phyloP scores from a whole-genome alignment of 1,140 invertebrate species.

The Scaptomyza hsui region DNA sequence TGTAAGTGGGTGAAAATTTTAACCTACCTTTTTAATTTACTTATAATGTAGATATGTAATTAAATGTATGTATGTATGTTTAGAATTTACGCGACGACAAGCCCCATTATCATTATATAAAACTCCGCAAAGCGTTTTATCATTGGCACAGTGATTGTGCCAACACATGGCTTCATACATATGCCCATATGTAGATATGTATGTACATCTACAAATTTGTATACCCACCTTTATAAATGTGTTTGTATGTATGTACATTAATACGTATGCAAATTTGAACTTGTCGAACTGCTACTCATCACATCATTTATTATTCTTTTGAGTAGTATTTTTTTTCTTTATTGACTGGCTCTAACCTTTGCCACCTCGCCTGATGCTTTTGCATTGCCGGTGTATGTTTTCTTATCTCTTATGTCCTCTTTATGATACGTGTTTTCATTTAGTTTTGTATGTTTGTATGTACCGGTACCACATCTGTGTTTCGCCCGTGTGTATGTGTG shows the following conservation, averaged over 20 bases:
- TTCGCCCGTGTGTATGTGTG: slow-evolving; percentile 11
- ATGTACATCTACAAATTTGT: not conserved
- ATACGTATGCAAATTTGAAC: slow-evolving; percentile 31
- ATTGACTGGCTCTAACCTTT: slow-evolving; percentile 64
- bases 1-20: slow-evolving; percentile 38
- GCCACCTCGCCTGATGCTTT: slow-evolving; percentile 14
- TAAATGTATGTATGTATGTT: not conserved
- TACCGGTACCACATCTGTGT: slow-evolving; percentile 43
- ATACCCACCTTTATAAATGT: not conserved
- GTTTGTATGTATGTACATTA: not conserved
- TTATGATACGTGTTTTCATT: slow-evolving; percentile 12
- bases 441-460: slow-evolving; percentile 11
- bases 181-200: not conserved
- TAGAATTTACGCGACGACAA: slow-evolving; percentile 2
- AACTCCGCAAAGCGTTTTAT: slow-evolving; percentile 14
- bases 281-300: slow-evolving; percentile 13
- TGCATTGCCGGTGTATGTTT: slow-evolving; percentile 46
- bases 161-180: slow-evolving; percentile 16
- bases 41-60: not conserved
- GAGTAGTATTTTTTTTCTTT: slow-evolving; percentile 11
- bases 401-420: slow-evolving; percentile 35
- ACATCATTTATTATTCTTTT: slow-evolving; percentile 11
- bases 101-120: slow-evolving; percentile 26
- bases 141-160: slow-evolving; percentile 14
- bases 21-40: too few relatives aligned